Base-by-base conservation (phyloP, 2,797 vertebrate genomes). In the Onychomys arenicola region DNA sequence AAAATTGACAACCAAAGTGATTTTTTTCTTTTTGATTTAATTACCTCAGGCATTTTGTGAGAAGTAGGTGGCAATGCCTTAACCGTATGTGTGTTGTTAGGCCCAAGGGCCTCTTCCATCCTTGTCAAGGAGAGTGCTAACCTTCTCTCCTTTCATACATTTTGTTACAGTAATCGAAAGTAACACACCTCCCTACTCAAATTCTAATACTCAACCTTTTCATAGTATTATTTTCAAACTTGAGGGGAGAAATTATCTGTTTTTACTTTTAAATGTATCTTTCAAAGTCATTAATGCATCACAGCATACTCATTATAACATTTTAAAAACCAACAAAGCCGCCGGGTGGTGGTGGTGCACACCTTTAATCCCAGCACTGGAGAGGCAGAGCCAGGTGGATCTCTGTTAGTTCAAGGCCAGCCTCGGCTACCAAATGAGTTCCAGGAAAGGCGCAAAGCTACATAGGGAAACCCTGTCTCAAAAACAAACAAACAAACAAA, bases 181-280 rank as follows among this genome's bases (percentile, higher is more conserved):
- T 52, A 78, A 71, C 63, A 86, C 0, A 73, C 23, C 5, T 90
- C 65, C 32, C 40, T 94, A 89, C 25, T 96, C 86, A 94, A 90
- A 85, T 89, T 63, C 43, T 21, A 95, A 16, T 69, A 92, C 34
- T 52, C 19, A 71, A 49, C 8, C 78, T 82, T 92, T 61, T 92
- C 92, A 82, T 32, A 82, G 55, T 2, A n/a, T 94, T 89, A 95
- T 82, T 96, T 91, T 85, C 7, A 93, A 65, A 73, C 4, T 46
- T 94, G 40, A 37, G 11, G 40, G 32, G 40, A 69, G 21, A 69
- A 43, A 89, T 1, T 23, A 67, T 61, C 84, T 80, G 76, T 93
- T 89, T 91, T 75, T 57, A 46, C 40, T 85, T 87, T 57, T 86
- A 94, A 96, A 67, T 63, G 4, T 83, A 37, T 61, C 40, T 90